Base-by-base conservation (phyloP, 1,140 invertebrate species). In the Brachionus sp. region DNA sequence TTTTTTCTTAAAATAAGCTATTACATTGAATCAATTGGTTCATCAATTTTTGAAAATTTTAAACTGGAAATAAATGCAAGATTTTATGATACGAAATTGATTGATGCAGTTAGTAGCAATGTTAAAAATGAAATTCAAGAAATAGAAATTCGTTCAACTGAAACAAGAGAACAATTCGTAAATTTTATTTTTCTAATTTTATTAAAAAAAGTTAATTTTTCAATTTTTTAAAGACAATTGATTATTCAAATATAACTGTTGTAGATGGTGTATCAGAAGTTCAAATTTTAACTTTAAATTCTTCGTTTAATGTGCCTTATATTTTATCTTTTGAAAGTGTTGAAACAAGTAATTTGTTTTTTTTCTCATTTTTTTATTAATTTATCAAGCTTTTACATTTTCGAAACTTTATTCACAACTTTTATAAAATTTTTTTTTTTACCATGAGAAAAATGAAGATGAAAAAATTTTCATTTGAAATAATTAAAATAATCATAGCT, bases 101-200 rank as follows among this genome's bases (percentile, higher is more conserved):
- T 44, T 39, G 77, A 80, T 29, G 35, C 33, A 62, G 25, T 80
- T 13, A 62, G 46, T 7, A 39, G 35, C 12, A 62, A 62, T 80
- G 50, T 80, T n/a, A 80, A 62, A 33, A 80, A 80, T 62, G 77
- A 80, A 66, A 19, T 62, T n/a, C 77, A 80, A 80, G 33, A 57
- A 33, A 80, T 80, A 10, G 77, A 80, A 25, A 42, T 80, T 25
- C 23, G 57, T 23, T 80, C 77, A 12, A 66, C 62, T n/a, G 57
- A 62, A 25, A 44, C 33, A 2, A 57, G 25, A 13, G 77, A 80
- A 80, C 4, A 23, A 25, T 62, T 80, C 62, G 77, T 80, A 80
- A 62, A 10, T 62, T 0, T 13, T 23, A 50, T 16, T 23, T 42
- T 23, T 78, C 50, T 29, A 29, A 25, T 42, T 77, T 44, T 46